Evolutionary conservation across 2,113 vertebrate genomes (phyloP).

Genomic region (Tachysurus fulvidraco): DNA sequence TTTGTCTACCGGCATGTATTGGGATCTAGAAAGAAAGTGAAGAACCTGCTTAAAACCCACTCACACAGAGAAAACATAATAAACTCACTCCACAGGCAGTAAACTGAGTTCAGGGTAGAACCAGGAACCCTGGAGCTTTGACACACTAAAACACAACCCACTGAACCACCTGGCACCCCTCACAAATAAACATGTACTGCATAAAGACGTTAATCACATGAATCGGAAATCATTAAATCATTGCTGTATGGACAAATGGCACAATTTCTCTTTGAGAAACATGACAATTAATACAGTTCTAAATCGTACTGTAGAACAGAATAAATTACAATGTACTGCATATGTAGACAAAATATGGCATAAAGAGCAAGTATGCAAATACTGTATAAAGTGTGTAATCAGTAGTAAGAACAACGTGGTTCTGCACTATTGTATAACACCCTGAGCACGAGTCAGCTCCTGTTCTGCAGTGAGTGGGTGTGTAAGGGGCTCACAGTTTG

Average conservation of each 20-base stretch:
- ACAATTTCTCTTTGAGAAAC: not conserved
- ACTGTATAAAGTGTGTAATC: not conserved
- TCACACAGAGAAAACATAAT: not conserved
- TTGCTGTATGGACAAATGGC: not conserved
- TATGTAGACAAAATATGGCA: not conserved
- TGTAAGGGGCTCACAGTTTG: slow-evolving; percentile 1
- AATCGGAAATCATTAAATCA: not conserved
- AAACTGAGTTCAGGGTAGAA: not conserved
- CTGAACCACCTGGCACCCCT: not conserved
- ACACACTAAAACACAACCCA: not conserved
- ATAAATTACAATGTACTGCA: not conserved
- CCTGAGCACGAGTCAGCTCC: not conserved
- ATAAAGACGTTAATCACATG: not conserved
- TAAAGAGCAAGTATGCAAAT: not conserved
- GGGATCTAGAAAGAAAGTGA: not conserved
- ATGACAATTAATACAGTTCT: not conserved
- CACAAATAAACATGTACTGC: not conserved
- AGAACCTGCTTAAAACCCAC: not conserved
- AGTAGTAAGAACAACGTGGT: not conserved
- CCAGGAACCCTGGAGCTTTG: not conserved
- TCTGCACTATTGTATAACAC: slow-evolving; percentile 24
- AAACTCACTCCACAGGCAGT: not conserved
- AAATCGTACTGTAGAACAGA: not conserved
- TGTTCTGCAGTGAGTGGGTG: slow-evolving; percentile 23
- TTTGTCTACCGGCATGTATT: not conserved